Percentiles rank a stretch among this genome's conserved stretches.
phyloP scores from a whole-genome alignment of 2,113 vertebrate species.

The Gobiocypris rarus region DNA sequence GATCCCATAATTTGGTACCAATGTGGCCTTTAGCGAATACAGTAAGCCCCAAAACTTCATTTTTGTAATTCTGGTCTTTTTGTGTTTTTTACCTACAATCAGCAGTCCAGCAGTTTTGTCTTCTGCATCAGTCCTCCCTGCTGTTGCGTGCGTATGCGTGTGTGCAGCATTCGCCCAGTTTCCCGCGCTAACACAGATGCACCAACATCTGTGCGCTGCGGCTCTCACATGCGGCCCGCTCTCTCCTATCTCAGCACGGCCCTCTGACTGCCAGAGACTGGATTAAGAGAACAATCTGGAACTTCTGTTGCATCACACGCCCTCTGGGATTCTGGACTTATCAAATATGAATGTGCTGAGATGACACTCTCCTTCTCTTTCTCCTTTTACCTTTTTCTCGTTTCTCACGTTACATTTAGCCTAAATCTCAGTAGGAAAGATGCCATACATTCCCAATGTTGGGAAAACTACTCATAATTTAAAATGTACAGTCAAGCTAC shows the following conservation, averaged over 20 bases:
- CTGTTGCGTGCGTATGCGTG: slow-evolving; percentile 49
- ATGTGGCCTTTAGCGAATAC: neutral
- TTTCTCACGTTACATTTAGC: neutral
- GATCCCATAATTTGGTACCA: neutral
- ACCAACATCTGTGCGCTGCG: slow-evolving; percentile 88
- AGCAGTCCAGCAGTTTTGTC: slow-evolving; percentile 49
- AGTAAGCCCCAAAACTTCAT: too few relatives aligned
- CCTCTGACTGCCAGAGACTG: slow-evolving; percentile 88
- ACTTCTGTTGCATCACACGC: slow-evolving; percentile 71
- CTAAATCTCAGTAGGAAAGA: neutral
- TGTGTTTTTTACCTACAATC: slow-evolving; percentile 21
- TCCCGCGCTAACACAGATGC: slow-evolving; percentile 77
- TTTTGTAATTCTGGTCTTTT: neutral
- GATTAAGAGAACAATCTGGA: slow-evolving; percentile 78
- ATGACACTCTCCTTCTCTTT: slow-evolving; percentile 40
- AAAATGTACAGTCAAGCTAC: neutral
- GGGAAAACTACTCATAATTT: neutral
- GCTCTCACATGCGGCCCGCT: slow-evolving; percentile 83
- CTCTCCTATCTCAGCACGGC: slow-evolving; percentile 84
- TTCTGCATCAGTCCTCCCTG: slow-evolving; percentile 43
- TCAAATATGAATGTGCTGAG: slow-evolving; percentile 70
- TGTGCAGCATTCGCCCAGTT: slow-evolving; percentile 56
- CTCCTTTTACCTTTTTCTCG: slow-evolving; percentile 13
- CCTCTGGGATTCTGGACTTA: slow-evolving; percentile 61
- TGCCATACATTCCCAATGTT: neutral